Evolutionary conservation across 2,888 invertebrate species (phyloP), one percentile per base, ranked within the genome.

Genomic region (Spodoptera picta): DNA sequence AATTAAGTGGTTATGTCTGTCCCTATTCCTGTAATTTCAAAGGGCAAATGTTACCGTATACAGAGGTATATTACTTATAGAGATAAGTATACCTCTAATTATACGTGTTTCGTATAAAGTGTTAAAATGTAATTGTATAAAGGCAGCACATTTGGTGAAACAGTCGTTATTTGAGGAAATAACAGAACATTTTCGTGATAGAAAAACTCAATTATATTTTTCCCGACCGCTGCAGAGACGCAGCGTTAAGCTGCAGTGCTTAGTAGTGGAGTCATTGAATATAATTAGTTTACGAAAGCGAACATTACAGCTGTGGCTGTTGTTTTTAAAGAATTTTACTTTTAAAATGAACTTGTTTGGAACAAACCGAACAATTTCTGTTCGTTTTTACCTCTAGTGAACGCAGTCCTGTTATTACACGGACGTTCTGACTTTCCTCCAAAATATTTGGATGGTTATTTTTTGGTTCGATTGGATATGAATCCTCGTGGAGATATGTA

Each of bases 171-270:
- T n/a, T 10, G 19, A 57, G 53, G 49, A 60, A 64, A 60, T 75
- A 54, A 46, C 47, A 31, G 48, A 58, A 45, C 57, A 55, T 64
- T 45, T 75, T 58, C 54, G 14, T 58, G 46, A 55, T 24, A 60
- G 60, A 60, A 60, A 75, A 73, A 60, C 54, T 60, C 57, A 75
- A 70, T 75, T 65, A 69, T 48, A 51, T 23, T 58, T 70, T 52
- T 60, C 19, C 54, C 46, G 45, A 49, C 24, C 56, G 55, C 45
- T 31, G 56, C 52, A 43, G 55, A 57, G 24, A 51, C 14, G 51
- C 43, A 62, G 62, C 47, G 48, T 24, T 54, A 52, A 54, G 57
- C 55, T 52, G 54, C 45, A 58, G 50, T 48, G 49, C 60, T 69
- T 51, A 57, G 43, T 48, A 44, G 42, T 42, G 31, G 36, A 54